These are phyloP conservation scores for Prionailurus bengalensis DNA, from an alignment of 2,113 vertebrate species.

Conservation along the genomic window DNA sequence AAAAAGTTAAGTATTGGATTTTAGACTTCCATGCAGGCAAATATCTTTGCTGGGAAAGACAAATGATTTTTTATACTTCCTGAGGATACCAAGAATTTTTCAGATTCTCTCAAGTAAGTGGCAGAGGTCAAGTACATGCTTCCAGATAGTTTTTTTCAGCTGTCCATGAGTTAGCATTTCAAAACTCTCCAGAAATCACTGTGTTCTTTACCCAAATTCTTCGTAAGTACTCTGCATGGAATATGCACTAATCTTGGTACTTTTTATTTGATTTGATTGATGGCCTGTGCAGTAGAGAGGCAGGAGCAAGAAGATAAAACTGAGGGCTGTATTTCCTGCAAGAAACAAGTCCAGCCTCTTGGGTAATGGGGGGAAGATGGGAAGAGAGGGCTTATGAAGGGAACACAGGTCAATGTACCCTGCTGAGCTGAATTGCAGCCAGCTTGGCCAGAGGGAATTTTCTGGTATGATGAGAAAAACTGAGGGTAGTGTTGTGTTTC, in stretches of 20 bases:
- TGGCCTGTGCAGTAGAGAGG: not conserved
- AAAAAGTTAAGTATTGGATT: constrained; percentile 68
- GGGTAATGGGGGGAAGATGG: not conserved
- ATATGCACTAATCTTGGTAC: not conserved
- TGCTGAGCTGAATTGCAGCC: not conserved
- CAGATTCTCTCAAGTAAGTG: constrained; percentile 60
- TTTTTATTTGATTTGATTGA: constrained; percentile 11
- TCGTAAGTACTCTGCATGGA: not conserved
- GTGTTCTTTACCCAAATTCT: constrained; percentile 24
- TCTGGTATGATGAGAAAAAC: constrained; percentile 62
- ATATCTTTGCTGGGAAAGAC: constrained; percentile 65
- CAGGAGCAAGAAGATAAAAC: not conserved
- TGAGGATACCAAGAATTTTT: constrained; percentile 64
- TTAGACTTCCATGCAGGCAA: constrained; percentile 70
- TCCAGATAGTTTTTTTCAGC: constrained; percentile 57
- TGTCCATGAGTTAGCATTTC: constrained; percentile 53
- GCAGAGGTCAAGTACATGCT: not conserved
- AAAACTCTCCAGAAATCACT: constrained; percentile 64
- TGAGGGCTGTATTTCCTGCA: not conserved
- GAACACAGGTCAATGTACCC: not conserved
- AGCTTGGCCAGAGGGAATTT: constrained; percentile 10
- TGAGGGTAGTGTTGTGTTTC: constrained; percentile 41
- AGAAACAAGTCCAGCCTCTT: not conserved
- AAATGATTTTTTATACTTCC: constrained; percentile 53
- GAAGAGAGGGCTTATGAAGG: not conserved